These are phyloP conservation scores for Mythimna vitellina DNA, from an alignment of 2,888 invertebrate species.

Conservation along the genomic window DNA sequence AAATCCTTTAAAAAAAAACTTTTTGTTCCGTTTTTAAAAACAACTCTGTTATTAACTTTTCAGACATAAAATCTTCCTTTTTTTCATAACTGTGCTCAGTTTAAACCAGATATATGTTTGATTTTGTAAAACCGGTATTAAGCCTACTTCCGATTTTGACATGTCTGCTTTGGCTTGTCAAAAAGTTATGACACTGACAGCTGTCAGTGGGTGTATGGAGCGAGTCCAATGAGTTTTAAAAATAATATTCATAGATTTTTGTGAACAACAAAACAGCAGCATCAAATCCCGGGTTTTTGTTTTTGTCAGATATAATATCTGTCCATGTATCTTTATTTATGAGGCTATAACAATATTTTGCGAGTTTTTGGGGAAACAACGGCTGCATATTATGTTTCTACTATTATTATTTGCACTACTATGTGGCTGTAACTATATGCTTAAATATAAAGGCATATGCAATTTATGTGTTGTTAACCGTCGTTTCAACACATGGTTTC, in stretches of 20 bases:
- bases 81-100: constrained; percentile 6
- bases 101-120: background rate
- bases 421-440: background rate
- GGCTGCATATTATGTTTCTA: constrained; percentile 34
- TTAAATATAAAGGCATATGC: background rate
- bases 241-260: constrained; percentile 4
- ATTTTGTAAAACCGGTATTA: background rate
- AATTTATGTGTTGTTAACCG: background rate
- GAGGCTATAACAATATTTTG: constrained; percentile 32
- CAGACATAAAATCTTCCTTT: background rate
- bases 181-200: constrained; percentile 19
- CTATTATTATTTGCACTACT: constrained; percentile 13
- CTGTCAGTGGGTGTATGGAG: constrained; percentile 11
- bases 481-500: background rate
- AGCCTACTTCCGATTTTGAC: constrained; percentile 1
- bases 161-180: background rate
- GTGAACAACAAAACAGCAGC: constrained; percentile 19
- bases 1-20: background rate
- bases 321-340: constrained; percentile 33
- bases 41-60: constrained; percentile 5
- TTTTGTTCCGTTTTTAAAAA: background rate
- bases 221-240: background rate
- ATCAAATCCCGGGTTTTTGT: constrained; percentile 16
- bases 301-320: constrained; percentile 25
- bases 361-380: constrained; percentile 34